These are phyloP conservation scores for Pollenia griseotomentosa DNA, from an alignment of 2,888 invertebrate species.

Conservation along the genomic window DNA sequence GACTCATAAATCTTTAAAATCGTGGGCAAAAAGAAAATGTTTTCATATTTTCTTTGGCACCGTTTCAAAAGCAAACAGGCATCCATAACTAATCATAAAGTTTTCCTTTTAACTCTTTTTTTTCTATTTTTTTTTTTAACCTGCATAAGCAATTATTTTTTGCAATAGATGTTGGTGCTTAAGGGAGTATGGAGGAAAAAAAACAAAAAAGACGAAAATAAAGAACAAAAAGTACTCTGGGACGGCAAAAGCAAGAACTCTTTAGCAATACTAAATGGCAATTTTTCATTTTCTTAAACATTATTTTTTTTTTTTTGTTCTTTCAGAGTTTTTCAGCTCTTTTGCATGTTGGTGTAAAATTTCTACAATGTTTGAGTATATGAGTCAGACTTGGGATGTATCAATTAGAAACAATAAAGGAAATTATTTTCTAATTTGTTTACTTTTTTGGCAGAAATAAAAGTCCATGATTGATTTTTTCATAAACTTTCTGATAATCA, in stretches of 20 bases:
- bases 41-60: conserved; percentile 33
- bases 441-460: too few species aligned
- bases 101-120: conserved; percentile 53
- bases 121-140: conserved; percentile 28
- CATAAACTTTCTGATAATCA: too few species aligned
- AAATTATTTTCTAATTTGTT: too few species aligned
- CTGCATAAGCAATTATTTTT: conserved; percentile 65
- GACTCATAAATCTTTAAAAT: conserved; percentile 56
- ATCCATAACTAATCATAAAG: conserved; percentile 54
- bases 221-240: conserved; percentile 6
- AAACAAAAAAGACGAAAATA: neutral
- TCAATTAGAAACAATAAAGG: too few species aligned
- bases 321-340: neutral
- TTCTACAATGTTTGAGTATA: neutral
- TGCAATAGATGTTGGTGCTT: neutral
- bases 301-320: neutral
- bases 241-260: conserved; percentile 20
- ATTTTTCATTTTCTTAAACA: conserved; percentile 52
- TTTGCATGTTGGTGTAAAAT: conserved; percentile 20
- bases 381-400: neutral
- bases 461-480: too few species aligned
- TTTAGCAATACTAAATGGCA: conserved; percentile 53
- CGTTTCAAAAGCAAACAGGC: conserved; percentile 37
- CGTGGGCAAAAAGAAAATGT: conserved; percentile 2
- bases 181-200: conserved; percentile 16